Percentiles rank a stretch among this genome's conserved stretches.
These are phyloP conservation scores for Chinchilla lanigera DNA, from an alignment of 2,113 vertebrate genomes.

Conservation along the genomic window DNA sequence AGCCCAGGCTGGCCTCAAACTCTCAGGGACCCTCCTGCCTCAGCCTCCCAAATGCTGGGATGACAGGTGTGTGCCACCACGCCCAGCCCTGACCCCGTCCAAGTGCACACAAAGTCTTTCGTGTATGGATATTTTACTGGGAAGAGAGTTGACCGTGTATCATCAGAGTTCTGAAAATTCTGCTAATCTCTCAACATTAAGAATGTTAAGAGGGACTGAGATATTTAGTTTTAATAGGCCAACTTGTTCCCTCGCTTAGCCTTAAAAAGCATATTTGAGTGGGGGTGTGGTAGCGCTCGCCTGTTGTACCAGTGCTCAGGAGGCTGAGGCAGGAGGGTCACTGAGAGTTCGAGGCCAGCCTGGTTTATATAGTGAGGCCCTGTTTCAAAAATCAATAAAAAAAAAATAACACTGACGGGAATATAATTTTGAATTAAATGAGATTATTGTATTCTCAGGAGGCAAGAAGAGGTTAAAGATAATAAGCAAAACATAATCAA, in stretches of 20 bases:
- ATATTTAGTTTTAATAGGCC: neutral
- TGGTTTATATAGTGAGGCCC: neutral
- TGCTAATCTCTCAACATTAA: neutral
- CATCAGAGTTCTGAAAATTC: neutral
- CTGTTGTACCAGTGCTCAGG: neutral
- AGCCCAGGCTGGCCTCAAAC: neutral
- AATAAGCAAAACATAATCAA: conserved; percentile 2
- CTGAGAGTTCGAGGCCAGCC: neutral
- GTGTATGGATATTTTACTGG: neutral
- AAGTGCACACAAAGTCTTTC: neutral
- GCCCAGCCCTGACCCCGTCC: neutral
- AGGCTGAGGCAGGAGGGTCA: neutral
- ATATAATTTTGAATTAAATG: conserved; percentile 44
- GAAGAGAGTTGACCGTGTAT: neutral
- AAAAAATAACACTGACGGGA: neutral
- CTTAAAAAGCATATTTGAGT: neutral
- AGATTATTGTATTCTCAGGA: conserved; percentile 38
- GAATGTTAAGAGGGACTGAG: neutral
- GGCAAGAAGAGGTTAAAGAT: neutral
- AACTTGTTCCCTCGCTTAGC: neutral
- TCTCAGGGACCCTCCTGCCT: neutral
- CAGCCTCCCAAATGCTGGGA: neutral
- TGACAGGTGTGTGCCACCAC: neutral
- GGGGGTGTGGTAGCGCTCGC: neutral
- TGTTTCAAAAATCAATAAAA: neutral